Percentiles rank a stretch among this genome's conserved stretches.
Conservation (phyloP, 1,140 invertebrate species). For the Oppia nitens region DNA sequence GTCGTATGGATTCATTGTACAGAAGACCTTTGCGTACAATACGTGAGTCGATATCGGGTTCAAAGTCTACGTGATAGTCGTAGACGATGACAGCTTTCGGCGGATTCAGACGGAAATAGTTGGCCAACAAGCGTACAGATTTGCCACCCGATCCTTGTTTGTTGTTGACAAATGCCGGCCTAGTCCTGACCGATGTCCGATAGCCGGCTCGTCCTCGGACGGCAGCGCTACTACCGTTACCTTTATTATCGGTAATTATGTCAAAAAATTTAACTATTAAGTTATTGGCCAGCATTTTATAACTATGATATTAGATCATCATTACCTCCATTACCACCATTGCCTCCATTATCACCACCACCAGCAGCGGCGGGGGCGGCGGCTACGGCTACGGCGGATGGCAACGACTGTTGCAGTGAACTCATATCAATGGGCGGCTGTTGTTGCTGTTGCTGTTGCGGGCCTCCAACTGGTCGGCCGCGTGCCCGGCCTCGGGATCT, state of each 20-base stretch:
- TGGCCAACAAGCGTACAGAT: conserved; percentile 39
- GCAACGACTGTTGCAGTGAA: too few relatives aligned
- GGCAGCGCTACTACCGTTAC: too few relatives aligned
- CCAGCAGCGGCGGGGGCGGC: neutral
- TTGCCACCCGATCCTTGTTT: conserved; percentile 30
- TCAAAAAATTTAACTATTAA: too few relatives aligned
- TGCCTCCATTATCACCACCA: neutral
- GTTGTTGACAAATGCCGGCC: neutral
- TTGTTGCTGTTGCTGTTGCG: too few relatives aligned
- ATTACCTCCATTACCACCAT: too few relatives aligned
- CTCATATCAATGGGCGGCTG: too few relatives aligned
- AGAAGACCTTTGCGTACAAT: conserved; percentile 38
- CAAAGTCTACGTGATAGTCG: conserved; percentile 63
- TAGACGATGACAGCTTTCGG: conserved; percentile 52
- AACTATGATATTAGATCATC: too few relatives aligned
- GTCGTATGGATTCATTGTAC: too few relatives aligned
- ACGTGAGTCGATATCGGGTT: conserved; percentile 49
- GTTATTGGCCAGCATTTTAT: too few relatives aligned
- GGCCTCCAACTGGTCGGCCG: neutral
- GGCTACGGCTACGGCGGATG: too few relatives aligned
- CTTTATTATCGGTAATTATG: too few relatives aligned
- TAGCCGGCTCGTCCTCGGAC: neutral
- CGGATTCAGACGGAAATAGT: conserved; percentile 52
- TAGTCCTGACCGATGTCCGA: neutral
- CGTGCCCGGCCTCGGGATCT: neutral